Base-by-base conservation (phyloP, 2,888 invertebrate genomes). In the Conomelus anceps region DNA sequence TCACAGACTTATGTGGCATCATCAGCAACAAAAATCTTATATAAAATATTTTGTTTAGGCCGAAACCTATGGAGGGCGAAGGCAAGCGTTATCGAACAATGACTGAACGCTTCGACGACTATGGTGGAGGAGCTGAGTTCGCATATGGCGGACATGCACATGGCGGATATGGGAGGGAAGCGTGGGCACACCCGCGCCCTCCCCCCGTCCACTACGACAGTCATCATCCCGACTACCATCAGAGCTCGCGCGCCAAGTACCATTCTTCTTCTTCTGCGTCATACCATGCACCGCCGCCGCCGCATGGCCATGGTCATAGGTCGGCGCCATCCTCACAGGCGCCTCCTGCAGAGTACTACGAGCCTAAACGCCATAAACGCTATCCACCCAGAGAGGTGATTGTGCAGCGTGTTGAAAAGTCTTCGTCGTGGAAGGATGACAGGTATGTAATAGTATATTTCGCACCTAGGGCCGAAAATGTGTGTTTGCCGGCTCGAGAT, bases 321-420 rank as follows among this genome's bases (percentile, higher is more conserved):
- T n/a, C 86, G n/a, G n/a, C n/a, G n/a, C n/a, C n/a, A n/a, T n/a
- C 4, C 34, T 22, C 86, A 22, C 23, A n/a, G 13, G 86, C 86
- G 1, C 23, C 84, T 17, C 89, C 89, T 22, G 86, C 86, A 24
- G 90, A 90, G 34, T 90, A 90, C 85, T 90, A 90, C 26, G 86
- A 88, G 84, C 23, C 87, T 13, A 90, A 90, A 23, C 63, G 89
- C 29, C 89, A 89, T 26, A 90, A 91, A 34, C 90, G 90, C 26
- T 91, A 91, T 6, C 95, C 96, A 0, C 95, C 96, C 4, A 94
- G 96, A 7, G 96, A 96, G 92, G 97, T 97, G 0, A 97, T 96
- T 91, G 96, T 97, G 0, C 97, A 97, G 93, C 95, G 97, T 24
- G 96, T 91, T 17, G 92, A 92, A 23, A 92, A 92, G 89, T 89